These are phyloP conservation scores for Oxyteleia sp. DNA, from an alignment of 2,888 invertebrate genomes.

Conservation along the genomic window DNA sequence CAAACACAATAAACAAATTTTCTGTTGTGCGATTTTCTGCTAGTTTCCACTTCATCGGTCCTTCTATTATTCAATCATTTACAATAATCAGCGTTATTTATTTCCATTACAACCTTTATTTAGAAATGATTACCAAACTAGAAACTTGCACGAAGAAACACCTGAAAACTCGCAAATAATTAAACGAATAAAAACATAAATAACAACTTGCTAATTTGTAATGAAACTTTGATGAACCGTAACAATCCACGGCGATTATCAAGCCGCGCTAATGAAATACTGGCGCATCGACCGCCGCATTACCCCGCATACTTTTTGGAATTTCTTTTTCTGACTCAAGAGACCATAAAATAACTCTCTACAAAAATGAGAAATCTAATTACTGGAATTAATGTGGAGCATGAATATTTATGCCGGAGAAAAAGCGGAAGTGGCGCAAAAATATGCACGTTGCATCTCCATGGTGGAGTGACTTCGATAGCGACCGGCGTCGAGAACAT, in stretches of 20 bases:
- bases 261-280: no score
- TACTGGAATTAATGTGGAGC: constrained; percentile 46
- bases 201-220: constrained; percentile 57
- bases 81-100: no score
- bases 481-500: constrained; percentile 44
- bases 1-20: no score
- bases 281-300: background rate
- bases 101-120: no score
- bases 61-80: no score
- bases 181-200: no score
- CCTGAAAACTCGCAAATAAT: no score
- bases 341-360: constrained; percentile 42
- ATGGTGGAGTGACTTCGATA: constrained; percentile 64
- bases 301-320: background rate
- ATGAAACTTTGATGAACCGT: constrained; percentile 7
- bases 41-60: no score
- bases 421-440: constrained; percentile 54
- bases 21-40: no score
- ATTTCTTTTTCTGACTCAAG: constrained; percentile 42
- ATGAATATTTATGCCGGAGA: constrained; percentile 54
- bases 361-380: constrained; percentile 58
- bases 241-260: background rate
- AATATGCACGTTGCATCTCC: constrained; percentile 62
- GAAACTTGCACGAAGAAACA: no score
- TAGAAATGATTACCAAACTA: no score